Percentiles rank a stretch among this genome's conserved stretches.
These are phyloP conservation scores for Drosophila rellima DNA, from an alignment of 2,888 invertebrate genomes.

Conservation along the genomic window DNA sequence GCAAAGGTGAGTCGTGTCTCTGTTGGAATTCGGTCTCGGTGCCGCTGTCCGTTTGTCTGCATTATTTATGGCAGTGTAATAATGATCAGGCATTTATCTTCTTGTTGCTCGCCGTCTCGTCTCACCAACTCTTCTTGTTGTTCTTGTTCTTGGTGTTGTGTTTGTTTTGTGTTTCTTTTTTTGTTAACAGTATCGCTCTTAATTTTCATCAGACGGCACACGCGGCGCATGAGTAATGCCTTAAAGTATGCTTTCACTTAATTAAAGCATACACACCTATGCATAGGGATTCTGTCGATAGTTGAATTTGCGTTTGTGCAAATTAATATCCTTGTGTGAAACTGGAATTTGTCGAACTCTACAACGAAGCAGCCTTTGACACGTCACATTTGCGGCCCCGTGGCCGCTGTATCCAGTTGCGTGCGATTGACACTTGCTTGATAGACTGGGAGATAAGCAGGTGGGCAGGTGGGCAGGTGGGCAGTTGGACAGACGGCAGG, in stretches of 20 bases:
- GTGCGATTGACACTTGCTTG: constrained; percentile 26
- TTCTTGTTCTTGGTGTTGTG: constrained; percentile 4
- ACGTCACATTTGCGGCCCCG: constrained; percentile 10
- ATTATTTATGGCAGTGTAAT: constrained; percentile 77
- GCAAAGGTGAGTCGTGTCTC: constrained; percentile 61
- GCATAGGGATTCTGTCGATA: neutral
- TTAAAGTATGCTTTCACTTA: constrained; percentile 69
- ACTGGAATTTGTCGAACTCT: constrained; percentile 24
- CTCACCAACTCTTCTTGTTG: constrained; percentile 10
- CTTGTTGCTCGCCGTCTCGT: constrained; percentile 35
- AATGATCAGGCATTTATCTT: constrained; percentile 80
- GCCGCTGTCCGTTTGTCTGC: constrained; percentile 59
- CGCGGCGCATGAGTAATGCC: constrained; percentile 62
- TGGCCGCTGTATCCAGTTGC: neutral
- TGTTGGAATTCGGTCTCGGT: constrained; percentile 42
- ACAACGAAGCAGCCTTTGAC: constrained; percentile 15
- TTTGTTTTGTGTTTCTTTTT: constrained; percentile 14
- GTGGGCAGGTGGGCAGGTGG: neutral
- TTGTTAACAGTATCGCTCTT: constrained; percentile 37
- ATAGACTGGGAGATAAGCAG: constrained; percentile 13
- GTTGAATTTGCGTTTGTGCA: constrained; percentile 44
- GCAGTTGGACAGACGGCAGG: neutral
- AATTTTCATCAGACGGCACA: constrained; percentile 44
- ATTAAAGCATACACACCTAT: constrained; percentile 48
- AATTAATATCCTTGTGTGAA: constrained; percentile 53